phyloP scores from a whole-genome alignment of 2,113 vertebrate genomes.

The Poeciliopsis turrubarensis region DNA sequence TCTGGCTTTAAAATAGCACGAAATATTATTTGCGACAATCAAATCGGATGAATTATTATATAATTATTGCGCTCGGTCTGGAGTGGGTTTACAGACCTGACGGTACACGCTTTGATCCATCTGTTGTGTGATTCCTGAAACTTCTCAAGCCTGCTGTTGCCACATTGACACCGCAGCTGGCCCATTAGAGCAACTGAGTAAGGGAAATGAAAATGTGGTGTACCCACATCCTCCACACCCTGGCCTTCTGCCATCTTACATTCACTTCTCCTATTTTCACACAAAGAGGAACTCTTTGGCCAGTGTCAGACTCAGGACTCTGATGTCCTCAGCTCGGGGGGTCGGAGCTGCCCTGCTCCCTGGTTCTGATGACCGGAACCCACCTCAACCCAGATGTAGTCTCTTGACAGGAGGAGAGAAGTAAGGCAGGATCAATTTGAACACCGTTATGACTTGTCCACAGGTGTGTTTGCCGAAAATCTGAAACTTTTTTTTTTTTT shows the following conservation, averaged over 20 bases:
- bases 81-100: neutral
- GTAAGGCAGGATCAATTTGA: neutral
- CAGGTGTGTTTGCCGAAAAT: too few species aligned
- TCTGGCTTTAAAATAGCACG: too few species aligned
- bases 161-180: constrained; percentile 33
- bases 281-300: constrained; percentile 61
- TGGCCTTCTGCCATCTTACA: constrained; percentile 53
- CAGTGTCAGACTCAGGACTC: constrained; percentile 21
- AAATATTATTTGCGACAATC: too few species aligned
- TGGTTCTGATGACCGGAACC: neutral
- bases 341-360: constrained; percentile 6
- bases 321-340: constrained; percentile 10
- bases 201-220: constrained; percentile 74
- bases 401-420: neutral
- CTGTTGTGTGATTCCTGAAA: constrained; percentile 3
- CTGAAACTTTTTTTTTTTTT: too few species aligned
- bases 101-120: neutral
- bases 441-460: neutral
- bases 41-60: too few species aligned
- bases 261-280: constrained; percentile 72
- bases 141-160: constrained; percentile 34
- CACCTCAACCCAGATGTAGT: neutral
- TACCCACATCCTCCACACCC: constrained; percentile 58
- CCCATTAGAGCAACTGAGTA: constrained; percentile 36
- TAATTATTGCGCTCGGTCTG: too few species aligned